Percentiles rank a stretch among this genome's conserved stretches.
These are phyloP conservation scores for Sialis fuliginosa DNA, from an alignment of 2,888 invertebrate species.

Conservation along the genomic window DNA sequence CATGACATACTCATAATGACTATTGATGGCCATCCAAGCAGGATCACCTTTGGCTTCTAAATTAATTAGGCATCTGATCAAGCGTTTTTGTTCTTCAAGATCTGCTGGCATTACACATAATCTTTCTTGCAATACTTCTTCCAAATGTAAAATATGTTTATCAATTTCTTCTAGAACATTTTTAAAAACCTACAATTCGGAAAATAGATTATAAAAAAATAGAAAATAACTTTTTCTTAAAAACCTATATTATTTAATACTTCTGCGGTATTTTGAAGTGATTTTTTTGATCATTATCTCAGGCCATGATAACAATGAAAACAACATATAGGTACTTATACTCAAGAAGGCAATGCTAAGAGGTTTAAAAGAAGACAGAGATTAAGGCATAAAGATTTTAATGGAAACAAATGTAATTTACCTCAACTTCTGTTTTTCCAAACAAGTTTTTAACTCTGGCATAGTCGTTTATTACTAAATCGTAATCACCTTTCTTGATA, in stretches of 20 bases:
- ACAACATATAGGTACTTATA: not conserved
- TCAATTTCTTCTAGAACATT: constrained; percentile 86
- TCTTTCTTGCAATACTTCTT: constrained; percentile 62
- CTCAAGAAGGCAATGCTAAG: not conserved
- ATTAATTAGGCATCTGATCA: constrained; percentile 70
- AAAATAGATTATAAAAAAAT: not conserved
- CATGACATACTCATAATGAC: constrained; percentile 65
- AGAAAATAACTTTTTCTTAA: too few relatives aligned
- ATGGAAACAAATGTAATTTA: constrained; percentile 18
- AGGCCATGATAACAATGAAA: not conserved
- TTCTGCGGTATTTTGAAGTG: too few relatives aligned
- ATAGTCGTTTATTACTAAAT: constrained; percentile 94
- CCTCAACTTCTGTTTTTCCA: constrained; percentile 78
- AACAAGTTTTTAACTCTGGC: constrained; percentile 89
- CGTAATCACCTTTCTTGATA: constrained; percentile 87
- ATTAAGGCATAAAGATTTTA: not conserved
- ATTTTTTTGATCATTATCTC: too few relatives aligned
- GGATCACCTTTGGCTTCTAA: constrained; percentile 72
- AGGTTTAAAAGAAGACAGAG: too few relatives aligned
- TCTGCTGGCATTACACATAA: constrained; percentile 81
- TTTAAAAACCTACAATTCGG: constrained; percentile 48
- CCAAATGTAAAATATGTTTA: constrained; percentile 62
- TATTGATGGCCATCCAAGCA: constrained; percentile 87
- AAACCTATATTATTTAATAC: too few relatives aligned
- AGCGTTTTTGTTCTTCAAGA: constrained; percentile 86